Evolutionary conservation across 2,888 invertebrate genomes (phyloP), one percentile per base, ranked within the genome.

Genomic region (Orchesella flavescens): DNA sequence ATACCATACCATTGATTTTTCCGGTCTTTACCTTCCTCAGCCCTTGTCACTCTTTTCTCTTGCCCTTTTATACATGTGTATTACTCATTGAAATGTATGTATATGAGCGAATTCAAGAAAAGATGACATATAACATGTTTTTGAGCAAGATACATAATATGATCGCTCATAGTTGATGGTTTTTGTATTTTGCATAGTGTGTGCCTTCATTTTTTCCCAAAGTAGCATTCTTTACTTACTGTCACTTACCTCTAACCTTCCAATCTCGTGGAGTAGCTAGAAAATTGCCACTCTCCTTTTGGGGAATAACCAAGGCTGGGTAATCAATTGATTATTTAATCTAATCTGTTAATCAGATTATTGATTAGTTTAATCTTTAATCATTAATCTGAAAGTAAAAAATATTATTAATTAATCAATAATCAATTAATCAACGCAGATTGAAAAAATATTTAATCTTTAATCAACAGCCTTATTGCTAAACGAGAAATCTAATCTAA

Each of bases 1-100:
- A 66, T 21, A 68, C 53, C 66, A 82, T 84, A 82, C 84, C 86
- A 86, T 85, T 86, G 86, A 86, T 86, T 86, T 86, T 86, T 86
- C 85, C 85, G 85, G 81, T 85, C 84, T 86, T 85, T 85, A 86
- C 82, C 84, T 86, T 80, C 65, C 77, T 76, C 43, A 53, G 71
- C 69, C 69, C 71, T 71, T 71, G 65, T 71, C 77, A 69, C 61
- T 71, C 66, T 74, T 73, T 68, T 43, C 65, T 72, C 65, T 49
- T 80, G 65, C 44, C 73, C 57, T 73, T n/a, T 80, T 78, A 43
- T 76, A 43, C 49, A 65, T 65, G 53, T 19, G 49, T 17, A 55
- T 21, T 23, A 23, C 43, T 53, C 65, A 75, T 66, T 49, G 57
- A 55, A 74, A 73, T 61, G 73, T 24, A 63, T 71, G 43, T 65